Percentiles rank a stretch among this genome's conserved stretches.
These are phyloP conservation scores for Nasonia giraulti DNA, from an alignment of 1,140 invertebrate species.

Conservation along the genomic window DNA sequence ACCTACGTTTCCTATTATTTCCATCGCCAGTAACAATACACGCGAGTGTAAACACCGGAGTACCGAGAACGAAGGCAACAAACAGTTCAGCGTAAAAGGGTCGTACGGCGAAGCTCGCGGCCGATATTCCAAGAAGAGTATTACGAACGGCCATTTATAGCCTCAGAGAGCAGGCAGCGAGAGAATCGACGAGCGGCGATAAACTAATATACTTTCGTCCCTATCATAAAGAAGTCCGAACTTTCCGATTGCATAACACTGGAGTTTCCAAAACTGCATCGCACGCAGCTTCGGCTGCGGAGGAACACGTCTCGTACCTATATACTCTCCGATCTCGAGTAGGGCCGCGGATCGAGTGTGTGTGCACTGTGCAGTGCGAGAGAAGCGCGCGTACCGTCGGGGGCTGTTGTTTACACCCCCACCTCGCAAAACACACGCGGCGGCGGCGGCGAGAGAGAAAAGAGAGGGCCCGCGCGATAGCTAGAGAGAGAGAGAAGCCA, in stretches of 20 bases:
- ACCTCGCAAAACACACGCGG: constrained; percentile 62
- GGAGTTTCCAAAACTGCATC: not conserved
- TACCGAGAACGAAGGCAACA: not conserved
- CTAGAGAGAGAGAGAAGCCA: constrained; percentile 60
- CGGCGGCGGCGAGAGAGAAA: constrained; percentile 62
- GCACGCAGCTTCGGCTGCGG: not conserved
- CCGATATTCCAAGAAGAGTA: not conserved
- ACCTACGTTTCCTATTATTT: no score
- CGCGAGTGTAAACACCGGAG: no score
- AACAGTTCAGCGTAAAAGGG: constrained; percentile 44
- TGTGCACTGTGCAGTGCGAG: constrained; percentile 39
- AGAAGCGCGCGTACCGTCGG: constrained; percentile 51
- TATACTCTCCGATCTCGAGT: not conserved
- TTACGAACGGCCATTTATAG: constrained; percentile 28
- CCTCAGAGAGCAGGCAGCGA: not conserved
- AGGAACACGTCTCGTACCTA: not conserved
- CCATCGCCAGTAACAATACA: no score
- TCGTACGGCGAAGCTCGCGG: not conserved
- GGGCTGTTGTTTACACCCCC: constrained; percentile 73
- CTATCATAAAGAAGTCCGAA: not conserved
- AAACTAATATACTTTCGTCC: not conserved
- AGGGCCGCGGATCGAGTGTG: constrained; percentile 37
- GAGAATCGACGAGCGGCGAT: not conserved
- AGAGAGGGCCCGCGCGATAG: constrained; percentile 18
- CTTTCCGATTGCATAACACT: not conserved